These are phyloP conservation scores for Argyra leucocephala DNA, from an alignment of 2,888 invertebrate genomes.

Conservation along the genomic window DNA sequence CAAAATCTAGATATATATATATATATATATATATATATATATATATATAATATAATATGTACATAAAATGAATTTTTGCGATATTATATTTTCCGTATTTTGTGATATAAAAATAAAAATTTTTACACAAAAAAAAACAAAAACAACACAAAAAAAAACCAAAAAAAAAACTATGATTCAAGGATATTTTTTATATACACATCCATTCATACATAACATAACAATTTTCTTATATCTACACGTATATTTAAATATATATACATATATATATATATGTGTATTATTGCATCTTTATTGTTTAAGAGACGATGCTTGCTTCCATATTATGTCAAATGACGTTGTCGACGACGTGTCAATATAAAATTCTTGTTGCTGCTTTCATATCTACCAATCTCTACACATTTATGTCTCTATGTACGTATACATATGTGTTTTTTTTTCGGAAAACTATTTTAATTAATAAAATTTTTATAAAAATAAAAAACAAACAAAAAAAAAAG, in stretches of 20 bases:
- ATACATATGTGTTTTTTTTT: background rate
- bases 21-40: background rate
- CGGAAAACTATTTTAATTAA: slow-evolving; percentile 4
- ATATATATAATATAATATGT: background rate
- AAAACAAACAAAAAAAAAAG: background rate
- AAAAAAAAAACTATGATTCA: background rate
- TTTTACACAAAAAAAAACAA: background rate
- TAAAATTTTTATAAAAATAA: background rate
- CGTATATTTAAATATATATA: background rate
- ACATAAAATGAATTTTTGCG: background rate
- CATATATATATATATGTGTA: background rate
- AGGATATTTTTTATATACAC: background rate
- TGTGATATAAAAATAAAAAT: background rate
- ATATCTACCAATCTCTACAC: too few species aligned
- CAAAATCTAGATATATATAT: background rate
- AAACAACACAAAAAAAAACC: background rate
- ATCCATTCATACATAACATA: background rate
- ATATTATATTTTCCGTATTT: background rate
- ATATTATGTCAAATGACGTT: slow-evolving; percentile 3
- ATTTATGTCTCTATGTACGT: too few species aligned
- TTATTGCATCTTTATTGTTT: background rate
- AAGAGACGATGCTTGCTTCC: background rate
- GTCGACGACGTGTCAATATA: slow-evolving; percentile 3
- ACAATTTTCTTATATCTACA: background rate
- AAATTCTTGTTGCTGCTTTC: background rate